Base-by-base conservation (phyloP, 2,888 invertebrate species). In the Zygaena filipendulae region DNA sequence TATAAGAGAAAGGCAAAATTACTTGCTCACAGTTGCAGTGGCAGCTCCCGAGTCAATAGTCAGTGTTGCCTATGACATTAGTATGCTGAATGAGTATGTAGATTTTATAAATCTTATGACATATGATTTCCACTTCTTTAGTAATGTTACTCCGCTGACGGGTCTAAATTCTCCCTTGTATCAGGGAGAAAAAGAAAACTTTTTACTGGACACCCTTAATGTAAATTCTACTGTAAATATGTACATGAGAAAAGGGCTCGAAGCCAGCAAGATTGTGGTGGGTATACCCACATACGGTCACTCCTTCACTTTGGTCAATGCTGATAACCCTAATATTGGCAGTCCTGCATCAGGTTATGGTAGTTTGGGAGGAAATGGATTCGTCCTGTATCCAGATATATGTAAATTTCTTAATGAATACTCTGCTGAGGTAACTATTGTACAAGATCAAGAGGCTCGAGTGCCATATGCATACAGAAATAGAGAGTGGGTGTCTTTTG, bases 101-200 rank as follows among this genome's bases (percentile, higher is more conserved):
- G 95, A 95, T 61, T 92, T 85, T 70, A 84, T 93, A 0, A 94
- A 92, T 59, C 53, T 96, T n/a, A 95, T 95, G 95, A 84, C 90
- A 0, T 96, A 96, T 54, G 95, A 96, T 59, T 95, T 86, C 52
- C 94, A 95, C 60, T 89, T 85, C 50, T 95, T 84, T 51, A 83
- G 86, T 3, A 82, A 82, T 56, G 84, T 84, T 36, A 87, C 89
- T 2, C 95, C 95, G 1, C 86, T 92, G 42, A 95, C 95, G 10
- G 90, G 92, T 0, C 74, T 92, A 8, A 95, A 96, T 64, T 84
- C 95, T 0, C 95, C 95, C 0, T 66, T 96, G 3, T 91, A 84
- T 55, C 68, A 83, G 1, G 72, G 83, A 4, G 47, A 67, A 5
- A 64, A 68, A 1, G 90, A 92, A 43, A 70, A 74, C 20, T 82